Evolutionary conservation across 1,140 invertebrate species (phyloP), one percentile per base, ranked within the genome.

Genomic region (Drosophila rufa): DNA sequence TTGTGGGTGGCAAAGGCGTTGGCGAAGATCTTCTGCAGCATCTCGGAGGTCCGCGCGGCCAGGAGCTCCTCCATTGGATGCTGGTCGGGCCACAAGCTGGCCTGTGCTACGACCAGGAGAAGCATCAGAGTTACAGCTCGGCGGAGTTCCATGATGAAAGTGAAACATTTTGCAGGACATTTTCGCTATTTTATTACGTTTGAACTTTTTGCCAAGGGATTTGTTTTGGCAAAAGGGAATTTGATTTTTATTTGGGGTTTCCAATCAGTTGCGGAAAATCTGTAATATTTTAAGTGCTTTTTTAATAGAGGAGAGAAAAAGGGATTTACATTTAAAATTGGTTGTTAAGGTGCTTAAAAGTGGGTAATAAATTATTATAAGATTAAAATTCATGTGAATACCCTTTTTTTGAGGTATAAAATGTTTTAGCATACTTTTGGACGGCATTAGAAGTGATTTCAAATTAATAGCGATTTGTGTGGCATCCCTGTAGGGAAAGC

Each of bases 1-100:
- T 81, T 78, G 9, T 75, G 14, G 0, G 14, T 42, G 7, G 55
- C 68, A 57, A 79, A 73, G 40, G 12, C 64, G 14, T 69, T 61
- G 2, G 3, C 7, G 0, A 84, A 42, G 2, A 90, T 80, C 55
- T 47, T 15, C 2, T 69, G 38, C 11, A 89, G 55, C 2, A 25
- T 45, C 0, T 38, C 17, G 0, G 42, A 11, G 17, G 81, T 27
- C n/a, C 38, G 30, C 11, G 2, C n/a, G 4, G 25, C 38, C 43
- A 69, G 22, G 3, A 25, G 46, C 11, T 66, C 43, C 11, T 66
- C 22, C 15, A 22, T 2, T 6, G 42, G 46, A 36, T 77, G 14
- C 15, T 69, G 48, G 12, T 59, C 15, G 2, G 56, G 25, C 42
- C 56, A 68, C 11, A 40, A 14, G 25, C 6, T 12, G 9, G 48